phyloP scores from a whole-genome alignment of 2,797 vertebrate species.

The Rhincodon typus region DNA sequence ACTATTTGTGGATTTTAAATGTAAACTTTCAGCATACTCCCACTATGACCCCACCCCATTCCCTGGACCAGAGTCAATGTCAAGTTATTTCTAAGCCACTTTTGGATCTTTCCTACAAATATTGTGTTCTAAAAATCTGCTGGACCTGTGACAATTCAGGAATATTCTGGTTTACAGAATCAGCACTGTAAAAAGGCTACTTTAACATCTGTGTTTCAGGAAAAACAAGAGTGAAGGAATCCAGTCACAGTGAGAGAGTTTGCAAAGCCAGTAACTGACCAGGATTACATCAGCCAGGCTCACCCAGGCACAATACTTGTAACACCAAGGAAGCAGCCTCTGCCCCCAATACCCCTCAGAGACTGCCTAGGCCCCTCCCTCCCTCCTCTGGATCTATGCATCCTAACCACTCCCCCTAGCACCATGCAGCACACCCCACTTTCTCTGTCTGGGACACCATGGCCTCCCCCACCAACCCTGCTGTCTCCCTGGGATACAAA shows the following conservation, averaged over 20 bases:
- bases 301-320: background rate
- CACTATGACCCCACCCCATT: background rate
- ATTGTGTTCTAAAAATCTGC: background rate
- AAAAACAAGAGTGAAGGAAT: background rate
- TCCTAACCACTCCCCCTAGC: background rate
- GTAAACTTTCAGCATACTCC: background rate
- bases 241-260: background rate
- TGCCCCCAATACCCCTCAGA: too few species aligned
- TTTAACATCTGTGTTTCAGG: background rate
- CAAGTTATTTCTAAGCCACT: background rate
- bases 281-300: background rate
- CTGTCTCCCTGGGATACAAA: too few species aligned
- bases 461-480: background rate
- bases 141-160: conserved; percentile 6
- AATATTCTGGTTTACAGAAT: background rate
- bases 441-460: background rate
- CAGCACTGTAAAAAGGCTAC: background rate
- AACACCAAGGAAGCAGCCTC: background rate
- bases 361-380: background rate
- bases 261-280: background rate
- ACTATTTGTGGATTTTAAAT: background rate
- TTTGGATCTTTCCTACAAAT: background rate
- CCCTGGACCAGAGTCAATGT: background rate
- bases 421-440: background rate
- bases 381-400: background rate